Conservation (phyloP, 2,113 vertebrate species). For the Morone chrysops region DNA sequence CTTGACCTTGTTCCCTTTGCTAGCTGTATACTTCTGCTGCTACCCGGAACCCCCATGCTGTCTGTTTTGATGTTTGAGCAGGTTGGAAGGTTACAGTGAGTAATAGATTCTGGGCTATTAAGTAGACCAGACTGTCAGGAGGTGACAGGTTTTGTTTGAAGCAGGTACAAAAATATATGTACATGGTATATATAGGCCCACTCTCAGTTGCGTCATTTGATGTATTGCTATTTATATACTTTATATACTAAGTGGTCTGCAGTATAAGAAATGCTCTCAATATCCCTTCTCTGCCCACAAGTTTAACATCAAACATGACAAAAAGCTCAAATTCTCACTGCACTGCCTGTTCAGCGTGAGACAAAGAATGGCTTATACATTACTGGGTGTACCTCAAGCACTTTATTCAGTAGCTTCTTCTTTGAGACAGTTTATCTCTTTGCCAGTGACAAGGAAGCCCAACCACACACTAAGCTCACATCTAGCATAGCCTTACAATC, state of each 20-base stretch:
- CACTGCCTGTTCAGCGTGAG: constrained; percentile 24
- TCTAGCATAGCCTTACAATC: constrained; percentile 35
- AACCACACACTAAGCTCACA: constrained; percentile 38
- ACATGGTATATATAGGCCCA: constrained; percentile 23
- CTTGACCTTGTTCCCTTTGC: not conserved
- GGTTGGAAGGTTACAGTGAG: constrained; percentile 28
- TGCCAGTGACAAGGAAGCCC: constrained; percentile 35
- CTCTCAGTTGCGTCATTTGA: constrained; percentile 30
- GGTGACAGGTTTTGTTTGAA: constrained; percentile 46
- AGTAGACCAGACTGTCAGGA: constrained; percentile 12
- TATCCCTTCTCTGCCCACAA: constrained; percentile 38
- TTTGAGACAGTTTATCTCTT: constrained; percentile 54
- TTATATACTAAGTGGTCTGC: constrained; percentile 11
- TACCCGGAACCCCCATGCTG: constrained; percentile 28
- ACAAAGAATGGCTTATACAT: constrained; percentile 38
- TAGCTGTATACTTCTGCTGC: not conserved
- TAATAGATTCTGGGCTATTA: constrained; percentile 13
- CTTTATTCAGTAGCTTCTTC: constrained; percentile 40
- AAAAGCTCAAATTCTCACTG: constrained; percentile 38
- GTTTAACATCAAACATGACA: constrained; percentile 48
- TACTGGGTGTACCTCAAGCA: constrained; percentile 38
- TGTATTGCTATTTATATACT: constrained; percentile 19
- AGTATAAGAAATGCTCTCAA: constrained; percentile 29
- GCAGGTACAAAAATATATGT: constrained; percentile 20
- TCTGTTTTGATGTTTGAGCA: constrained; percentile 40